A percentile compares a stretch with the other conserved stretches of the same genome.
phyloP scores from a whole-genome alignment of 1,140 invertebrate species.

The Orchesella cincta region DNA sequence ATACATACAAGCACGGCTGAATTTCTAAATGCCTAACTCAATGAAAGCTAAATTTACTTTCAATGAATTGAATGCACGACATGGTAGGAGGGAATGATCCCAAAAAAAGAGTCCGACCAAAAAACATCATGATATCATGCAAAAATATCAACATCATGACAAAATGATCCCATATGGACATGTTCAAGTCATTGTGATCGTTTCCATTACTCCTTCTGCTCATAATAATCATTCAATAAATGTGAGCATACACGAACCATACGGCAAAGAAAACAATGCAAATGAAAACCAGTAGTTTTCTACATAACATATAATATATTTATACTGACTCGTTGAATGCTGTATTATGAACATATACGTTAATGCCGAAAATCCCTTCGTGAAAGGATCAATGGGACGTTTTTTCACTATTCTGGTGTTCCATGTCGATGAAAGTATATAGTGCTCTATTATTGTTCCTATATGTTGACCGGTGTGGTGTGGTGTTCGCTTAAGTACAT shows the following conservation, averaged over 20 bases:
- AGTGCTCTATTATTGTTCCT: not conserved
- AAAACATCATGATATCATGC: not conserved
- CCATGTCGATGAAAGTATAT: not conserved
- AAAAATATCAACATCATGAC: not conserved
- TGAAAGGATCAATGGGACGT: not conserved
- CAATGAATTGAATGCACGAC: not conserved
- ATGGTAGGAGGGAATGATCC: not conserved
- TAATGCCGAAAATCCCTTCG: not conserved
- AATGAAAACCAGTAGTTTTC: not conserved
- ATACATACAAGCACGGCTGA: too few relatives aligned
- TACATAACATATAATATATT: not conserved
- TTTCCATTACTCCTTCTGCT: not conserved
- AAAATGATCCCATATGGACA: not conserved
- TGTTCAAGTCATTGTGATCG: not conserved
- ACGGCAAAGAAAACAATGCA: not conserved
- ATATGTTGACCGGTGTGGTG: not conserved
- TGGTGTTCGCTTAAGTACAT: not conserved
- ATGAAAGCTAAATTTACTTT: not conserved
- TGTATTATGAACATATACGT: not conserved
- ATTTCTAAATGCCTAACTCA: not conserved
- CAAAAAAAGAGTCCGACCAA: not conserved
- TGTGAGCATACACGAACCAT: not conserved
- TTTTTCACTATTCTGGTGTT: not conserved
- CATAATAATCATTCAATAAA: constrained; percentile 19
- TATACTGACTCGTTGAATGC: not conserved